These are phyloP conservation scores for Saguinus midas DNA, from an alignment of 2,113 vertebrate genomes.

Conservation along the genomic window DNA sequence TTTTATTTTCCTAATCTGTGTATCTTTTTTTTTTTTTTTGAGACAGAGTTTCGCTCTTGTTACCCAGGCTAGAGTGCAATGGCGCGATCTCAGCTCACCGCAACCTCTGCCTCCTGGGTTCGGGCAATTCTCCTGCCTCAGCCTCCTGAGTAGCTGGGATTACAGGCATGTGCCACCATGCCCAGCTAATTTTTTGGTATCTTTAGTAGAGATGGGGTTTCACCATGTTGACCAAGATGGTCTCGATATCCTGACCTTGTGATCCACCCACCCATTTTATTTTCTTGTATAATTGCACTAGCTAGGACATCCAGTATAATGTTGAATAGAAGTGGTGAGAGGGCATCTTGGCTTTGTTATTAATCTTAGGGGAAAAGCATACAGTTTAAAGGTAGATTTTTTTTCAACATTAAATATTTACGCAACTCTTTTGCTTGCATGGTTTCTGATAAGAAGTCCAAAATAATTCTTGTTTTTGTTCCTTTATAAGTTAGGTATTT, in stretches of 20 bases:
- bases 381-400: neutral
- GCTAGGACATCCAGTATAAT: neutral
- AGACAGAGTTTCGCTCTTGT: too few species aligned
- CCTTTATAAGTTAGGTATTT: too few species aligned
- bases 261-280: neutral
- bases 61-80: too few species aligned
- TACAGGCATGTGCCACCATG: too few species aligned
- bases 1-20: neutral
- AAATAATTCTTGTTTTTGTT: neutral
- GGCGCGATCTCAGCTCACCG: too few species aligned
- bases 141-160: too few species aligned
- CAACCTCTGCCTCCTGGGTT: too few species aligned
- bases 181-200: too few species aligned
- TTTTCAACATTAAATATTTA: neutral
- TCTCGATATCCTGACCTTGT: too few species aligned
- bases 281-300: neutral
- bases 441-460: neutral
- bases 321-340: neutral
- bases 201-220: too few species aligned
- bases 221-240: too few species aligned
- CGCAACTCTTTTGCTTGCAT: neutral
- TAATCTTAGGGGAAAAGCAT: neutral
- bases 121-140: too few species aligned
- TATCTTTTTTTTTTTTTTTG: neutral
- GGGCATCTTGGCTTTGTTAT: neutral